phyloP scores from a whole-genome alignment of 2,797 vertebrate species.

The Cetoscarus ocellatus region DNA sequence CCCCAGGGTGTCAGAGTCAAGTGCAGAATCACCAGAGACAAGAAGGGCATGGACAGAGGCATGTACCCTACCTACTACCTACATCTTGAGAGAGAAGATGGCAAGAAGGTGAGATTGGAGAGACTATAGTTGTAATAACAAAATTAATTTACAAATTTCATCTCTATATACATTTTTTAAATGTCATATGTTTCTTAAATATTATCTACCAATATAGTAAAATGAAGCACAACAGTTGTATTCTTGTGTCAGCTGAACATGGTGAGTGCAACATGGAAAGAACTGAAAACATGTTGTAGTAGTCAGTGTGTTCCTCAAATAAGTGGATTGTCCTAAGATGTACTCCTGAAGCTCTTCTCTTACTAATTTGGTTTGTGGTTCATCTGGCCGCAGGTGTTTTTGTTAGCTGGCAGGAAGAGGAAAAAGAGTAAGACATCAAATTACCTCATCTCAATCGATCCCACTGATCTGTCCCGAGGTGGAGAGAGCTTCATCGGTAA shows the following conservation, averaged over 20 bases:
- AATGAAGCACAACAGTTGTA: not conserved
- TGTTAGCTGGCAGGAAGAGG: slow-evolving; percentile 97
- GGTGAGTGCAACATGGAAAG: not conserved
- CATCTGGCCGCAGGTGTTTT: slow-evolving; percentile 88
- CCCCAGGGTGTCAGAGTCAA: slow-evolving; percentile 95
- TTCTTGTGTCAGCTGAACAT: not conserved
- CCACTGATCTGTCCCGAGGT: slow-evolving; percentile 96
- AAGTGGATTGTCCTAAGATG: not conserved
- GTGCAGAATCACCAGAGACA: slow-evolving; percentile 97
- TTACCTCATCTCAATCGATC: slow-evolving; percentile 99
- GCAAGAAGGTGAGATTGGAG: slow-evolving; percentile 91
- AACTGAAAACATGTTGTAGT: not conserved
- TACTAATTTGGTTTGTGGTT: slow-evolving; percentile 25
- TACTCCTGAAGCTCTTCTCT: slow-evolving; percentile 1
- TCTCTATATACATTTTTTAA: not conserved
- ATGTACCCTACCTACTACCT: slow-evolving; percentile 99
- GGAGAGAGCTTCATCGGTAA: slow-evolving; percentile 99
- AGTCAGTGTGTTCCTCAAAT: not conserved
- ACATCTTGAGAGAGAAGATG: slow-evolving; percentile 97
- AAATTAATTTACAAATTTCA: not conserved
- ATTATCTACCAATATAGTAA: too few relatives aligned
- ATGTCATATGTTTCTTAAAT: too few relatives aligned
- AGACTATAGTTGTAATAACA: not conserved
- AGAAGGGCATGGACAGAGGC: slow-evolving; percentile 99
- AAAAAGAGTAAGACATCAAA: slow-evolving; percentile 99